Conservation (phyloP, 2,797 vertebrate species). For the Muscicapa striata region DNA sequence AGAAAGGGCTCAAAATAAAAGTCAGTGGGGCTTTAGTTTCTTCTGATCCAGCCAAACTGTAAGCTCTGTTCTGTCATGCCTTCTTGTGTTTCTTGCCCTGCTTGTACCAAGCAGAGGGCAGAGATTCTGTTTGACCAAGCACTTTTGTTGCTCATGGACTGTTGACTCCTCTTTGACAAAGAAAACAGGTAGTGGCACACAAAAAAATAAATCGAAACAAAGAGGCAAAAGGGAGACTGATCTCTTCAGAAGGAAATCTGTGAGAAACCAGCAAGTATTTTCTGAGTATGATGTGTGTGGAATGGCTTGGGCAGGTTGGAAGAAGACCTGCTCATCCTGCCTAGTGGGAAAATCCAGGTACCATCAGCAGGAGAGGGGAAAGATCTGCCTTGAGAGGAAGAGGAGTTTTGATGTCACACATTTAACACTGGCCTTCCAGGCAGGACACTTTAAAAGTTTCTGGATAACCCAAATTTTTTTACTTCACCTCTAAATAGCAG, state of each 20-base stretch:
- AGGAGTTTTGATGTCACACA: background rate
- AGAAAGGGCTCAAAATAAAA: slow-evolving; percentile 41
- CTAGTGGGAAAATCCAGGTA: background rate
- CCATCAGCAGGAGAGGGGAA: background rate
- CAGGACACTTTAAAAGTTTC: background rate
- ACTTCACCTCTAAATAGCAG: background rate
- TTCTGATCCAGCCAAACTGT: background rate
- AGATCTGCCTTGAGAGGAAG: background rate
- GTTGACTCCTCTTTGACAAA: background rate
- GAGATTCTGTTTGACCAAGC: background rate
- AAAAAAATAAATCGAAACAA: background rate
- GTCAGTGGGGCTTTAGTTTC: background rate
- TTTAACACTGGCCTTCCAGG: background rate
- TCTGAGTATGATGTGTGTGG: background rate
- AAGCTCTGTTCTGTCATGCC: background rate
- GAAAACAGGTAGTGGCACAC: background rate
- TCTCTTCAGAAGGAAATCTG: background rate
- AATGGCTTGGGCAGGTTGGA: background rate
- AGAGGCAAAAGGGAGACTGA: background rate
- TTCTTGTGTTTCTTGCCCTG: background rate
- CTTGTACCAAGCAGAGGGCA: background rate
- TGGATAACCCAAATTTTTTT: background rate
- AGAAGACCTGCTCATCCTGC: background rate
- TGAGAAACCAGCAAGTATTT: background rate
- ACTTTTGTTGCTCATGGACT: background rate